phyloP scores from a whole-genome alignment of 2,888 invertebrate genomes.

The Spisula subtruncata region DNA sequence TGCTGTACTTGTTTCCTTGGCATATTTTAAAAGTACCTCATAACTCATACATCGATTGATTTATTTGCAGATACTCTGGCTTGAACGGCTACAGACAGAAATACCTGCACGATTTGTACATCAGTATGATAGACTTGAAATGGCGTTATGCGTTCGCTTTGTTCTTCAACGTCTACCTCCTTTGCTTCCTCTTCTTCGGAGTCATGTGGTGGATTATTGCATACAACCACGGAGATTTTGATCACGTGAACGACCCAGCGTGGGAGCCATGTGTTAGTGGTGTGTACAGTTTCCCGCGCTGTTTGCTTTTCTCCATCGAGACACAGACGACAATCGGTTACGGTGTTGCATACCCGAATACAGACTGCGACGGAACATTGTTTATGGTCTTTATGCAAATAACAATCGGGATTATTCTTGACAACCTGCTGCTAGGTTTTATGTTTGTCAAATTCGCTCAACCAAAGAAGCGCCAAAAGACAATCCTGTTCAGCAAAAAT shows the following conservation, averaged over 20 bases:
- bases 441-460: conserved; percentile 97
- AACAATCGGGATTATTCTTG: conserved; percentile 94
- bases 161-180: conserved; percentile 94
- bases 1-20: too few relatives aligned
- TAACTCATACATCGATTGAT: neutral
- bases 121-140: conserved; percentile 97
- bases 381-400: conserved; percentile 96
- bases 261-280: conserved; percentile 90
- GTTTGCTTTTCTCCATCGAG: conserved; percentile 98
- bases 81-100: conserved; percentile 94
- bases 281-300: conserved; percentile 95
- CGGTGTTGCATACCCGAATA: conserved; percentile 94
- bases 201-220: conserved; percentile 87
- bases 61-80: conserved; percentile 92
- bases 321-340: conserved; percentile 99
- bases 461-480: conserved; percentile 97
- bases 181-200: conserved; percentile 96
- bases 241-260: conserved; percentile 75
- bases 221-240: conserved; percentile 87
- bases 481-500: conserved; percentile 95
- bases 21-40: too few relatives aligned
- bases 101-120: conserved; percentile 92
- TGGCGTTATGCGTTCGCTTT: conserved; percentile 95
- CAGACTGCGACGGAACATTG: conserved; percentile 96
- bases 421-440: conserved; percentile 92